Evolutionary conservation across 2,797 vertebrate species (phyloP).

Genomic region (Gymnothorax javanicus): DNA sequence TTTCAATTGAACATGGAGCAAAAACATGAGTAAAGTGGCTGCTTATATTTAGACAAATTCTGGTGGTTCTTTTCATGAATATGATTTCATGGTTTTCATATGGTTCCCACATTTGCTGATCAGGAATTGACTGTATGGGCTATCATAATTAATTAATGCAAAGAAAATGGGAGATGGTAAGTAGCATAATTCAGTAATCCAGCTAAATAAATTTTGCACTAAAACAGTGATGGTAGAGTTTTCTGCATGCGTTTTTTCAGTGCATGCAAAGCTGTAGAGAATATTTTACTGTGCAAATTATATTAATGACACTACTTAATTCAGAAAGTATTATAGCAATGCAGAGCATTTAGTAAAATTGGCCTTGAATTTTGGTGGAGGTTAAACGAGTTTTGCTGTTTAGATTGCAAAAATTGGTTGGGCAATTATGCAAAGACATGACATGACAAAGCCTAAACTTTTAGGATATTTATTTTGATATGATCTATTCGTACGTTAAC

Average conservation of each 20-base stretch:
- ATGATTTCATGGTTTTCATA: no score
- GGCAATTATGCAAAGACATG: background rate
- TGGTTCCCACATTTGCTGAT: background rate
- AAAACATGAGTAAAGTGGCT: no score
- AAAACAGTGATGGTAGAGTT: no score
- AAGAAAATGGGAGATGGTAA: background rate
- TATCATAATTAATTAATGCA: background rate
- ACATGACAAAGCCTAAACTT: background rate
- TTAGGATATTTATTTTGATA: conserved; percentile 26
- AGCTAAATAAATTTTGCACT: background rate
- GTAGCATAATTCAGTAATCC: background rate
- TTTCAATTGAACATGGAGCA: no score
- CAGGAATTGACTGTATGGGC: background rate
- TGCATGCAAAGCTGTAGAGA: background rate
- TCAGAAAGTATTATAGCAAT: background rate
- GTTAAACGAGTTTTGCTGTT: background rate
- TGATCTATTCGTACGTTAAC: conserved; percentile 22
- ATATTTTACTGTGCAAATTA: background rate
- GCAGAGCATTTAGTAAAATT: background rate
- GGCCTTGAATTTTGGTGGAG: background rate
- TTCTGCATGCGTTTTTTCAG: background rate
- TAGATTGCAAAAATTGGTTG: conserved; percentile 12
- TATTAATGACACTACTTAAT: background rate
- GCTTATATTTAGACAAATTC: no score
- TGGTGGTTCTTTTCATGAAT: no score